phyloP scores from a whole-genome alignment of 2,888 invertebrate species.

The Drosophila nigricruria region DNA sequence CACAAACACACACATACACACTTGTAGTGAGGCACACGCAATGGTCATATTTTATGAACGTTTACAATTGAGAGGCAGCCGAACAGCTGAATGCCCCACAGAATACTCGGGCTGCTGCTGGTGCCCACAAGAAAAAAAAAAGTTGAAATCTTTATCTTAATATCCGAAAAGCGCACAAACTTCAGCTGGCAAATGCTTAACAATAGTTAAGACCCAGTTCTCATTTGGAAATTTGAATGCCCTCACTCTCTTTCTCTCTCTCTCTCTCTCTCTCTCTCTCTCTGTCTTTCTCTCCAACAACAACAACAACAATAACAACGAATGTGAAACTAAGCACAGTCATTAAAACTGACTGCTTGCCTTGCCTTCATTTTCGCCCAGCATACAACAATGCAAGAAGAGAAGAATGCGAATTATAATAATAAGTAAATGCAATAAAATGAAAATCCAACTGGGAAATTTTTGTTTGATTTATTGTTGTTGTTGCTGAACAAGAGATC shows the following conservation, averaged over 20 bases:
- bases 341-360: conserved; percentile 48
- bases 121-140: conserved; percentile 28
- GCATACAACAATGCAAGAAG: conserved; percentile 17
- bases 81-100: conserved; percentile 15
- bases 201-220: conserved; percentile 62
- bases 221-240: conserved; percentile 25
- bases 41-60: conserved; percentile 47
- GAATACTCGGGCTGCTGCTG: conserved; percentile 9
- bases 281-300: not conserved
- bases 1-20: conserved; percentile 8
- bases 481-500: conserved; percentile 23
- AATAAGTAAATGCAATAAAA: conserved; percentile 81
- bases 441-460: conserved; percentile 82
- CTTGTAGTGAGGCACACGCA: conserved; percentile 22
- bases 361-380: conserved; percentile 34
- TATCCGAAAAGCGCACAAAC: conserved; percentile 47
- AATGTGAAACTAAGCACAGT: conserved; percentile 45
- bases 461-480: conserved; percentile 79
- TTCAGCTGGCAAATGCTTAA: conserved; percentile 59
- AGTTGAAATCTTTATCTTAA: conserved; percentile 66
- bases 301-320: conserved; percentile 4
- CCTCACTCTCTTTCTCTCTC: not conserved
- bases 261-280: not conserved
- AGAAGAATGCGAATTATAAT: conserved; percentile 60
- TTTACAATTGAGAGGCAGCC: conserved; percentile 50